Evolutionary conservation across 1,140 invertebrate genomes (phyloP).

Genomic region (Agrypnia vestita): DNA sequence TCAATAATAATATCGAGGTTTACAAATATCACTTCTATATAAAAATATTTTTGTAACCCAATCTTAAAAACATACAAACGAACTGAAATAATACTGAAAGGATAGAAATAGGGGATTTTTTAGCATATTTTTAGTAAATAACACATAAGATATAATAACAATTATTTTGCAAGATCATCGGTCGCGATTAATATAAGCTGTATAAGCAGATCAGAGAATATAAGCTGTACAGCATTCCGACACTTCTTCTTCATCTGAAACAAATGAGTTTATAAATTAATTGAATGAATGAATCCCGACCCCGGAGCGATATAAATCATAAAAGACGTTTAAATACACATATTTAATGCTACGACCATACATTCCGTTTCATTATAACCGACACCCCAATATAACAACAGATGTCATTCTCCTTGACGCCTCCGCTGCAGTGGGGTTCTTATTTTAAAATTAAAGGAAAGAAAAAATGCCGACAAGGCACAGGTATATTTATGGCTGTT

Average conservation of each 20-base stretch:
- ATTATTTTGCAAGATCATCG: no score
- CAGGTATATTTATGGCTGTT: slow-evolving; percentile 61
- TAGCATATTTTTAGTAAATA: no score
- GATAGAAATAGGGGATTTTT: no score
- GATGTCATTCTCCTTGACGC: slow-evolving; percentile 62
- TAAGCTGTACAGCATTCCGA: background rate
- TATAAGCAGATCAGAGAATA: no score
- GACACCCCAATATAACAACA: slow-evolving; percentile 60
- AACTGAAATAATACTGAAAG: no score
- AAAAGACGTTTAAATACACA: slow-evolving; percentile 59
- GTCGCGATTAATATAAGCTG: no score
- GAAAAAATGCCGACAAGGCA: slow-evolving; percentile 59
- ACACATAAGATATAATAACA: no score
- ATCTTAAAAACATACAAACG: no score
- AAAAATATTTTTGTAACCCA: no score
- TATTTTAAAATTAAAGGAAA: slow-evolving; percentile 52
- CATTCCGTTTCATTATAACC: slow-evolving; percentile 59
- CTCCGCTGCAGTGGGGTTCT: slow-evolving; percentile 56
- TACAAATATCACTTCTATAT: no score
- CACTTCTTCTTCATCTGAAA: slow-evolving; percentile 34
- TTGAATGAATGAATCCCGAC: slow-evolving; percentile 53
- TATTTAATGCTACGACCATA: slow-evolving; percentile 56
- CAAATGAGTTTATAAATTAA: slow-evolving; percentile 48
- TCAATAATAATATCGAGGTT: no score
- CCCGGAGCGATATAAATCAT: slow-evolving; percentile 57